phyloP scores from a whole-genome alignment of 2,888 invertebrate species.

The Drosophila merina region DNA sequence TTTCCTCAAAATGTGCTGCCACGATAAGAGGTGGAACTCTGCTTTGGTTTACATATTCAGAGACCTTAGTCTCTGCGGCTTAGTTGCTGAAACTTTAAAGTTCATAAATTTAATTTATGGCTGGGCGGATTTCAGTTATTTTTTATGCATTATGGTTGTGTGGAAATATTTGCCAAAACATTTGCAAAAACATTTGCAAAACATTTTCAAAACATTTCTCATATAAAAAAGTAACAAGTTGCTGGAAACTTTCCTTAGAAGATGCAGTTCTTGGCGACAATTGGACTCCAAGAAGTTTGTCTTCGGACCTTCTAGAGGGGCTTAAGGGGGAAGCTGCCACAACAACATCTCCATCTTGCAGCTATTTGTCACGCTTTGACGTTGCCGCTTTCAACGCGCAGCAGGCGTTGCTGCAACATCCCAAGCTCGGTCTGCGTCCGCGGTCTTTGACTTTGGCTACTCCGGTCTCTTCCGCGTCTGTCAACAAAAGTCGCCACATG shows the following conservation, averaged over 20 bases:
- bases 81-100: background rate
- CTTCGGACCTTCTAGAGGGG: background rate
- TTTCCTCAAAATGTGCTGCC: constrained; percentile 40
- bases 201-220: background rate
- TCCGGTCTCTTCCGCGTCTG: constrained; percentile 64
- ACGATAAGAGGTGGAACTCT: constrained; percentile 12
- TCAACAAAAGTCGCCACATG: constrained; percentile 48
- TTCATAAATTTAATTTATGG: background rate
- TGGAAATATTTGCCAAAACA: background rate
- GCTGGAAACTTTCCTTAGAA: background rate
- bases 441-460: constrained; percentile 64
- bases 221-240: background rate
- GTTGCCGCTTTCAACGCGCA: constrained; percentile 32
- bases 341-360: constrained; percentile 35
- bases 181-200: background rate
- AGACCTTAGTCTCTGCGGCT: background rate
- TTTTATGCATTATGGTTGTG: background rate
- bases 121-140: background rate
- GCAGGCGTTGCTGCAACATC: constrained; percentile 51
- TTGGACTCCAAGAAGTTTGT: constrained; percentile 1
- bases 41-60: background rate
- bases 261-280: background rate
- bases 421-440: constrained; percentile 53
- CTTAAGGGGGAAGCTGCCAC: background rate
- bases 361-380: constrained; percentile 75